These are phyloP conservation scores for Molossus alvarezi DNA, from an alignment of 2,797 vertebrate genomes.

Conservation along the genomic window DNA sequence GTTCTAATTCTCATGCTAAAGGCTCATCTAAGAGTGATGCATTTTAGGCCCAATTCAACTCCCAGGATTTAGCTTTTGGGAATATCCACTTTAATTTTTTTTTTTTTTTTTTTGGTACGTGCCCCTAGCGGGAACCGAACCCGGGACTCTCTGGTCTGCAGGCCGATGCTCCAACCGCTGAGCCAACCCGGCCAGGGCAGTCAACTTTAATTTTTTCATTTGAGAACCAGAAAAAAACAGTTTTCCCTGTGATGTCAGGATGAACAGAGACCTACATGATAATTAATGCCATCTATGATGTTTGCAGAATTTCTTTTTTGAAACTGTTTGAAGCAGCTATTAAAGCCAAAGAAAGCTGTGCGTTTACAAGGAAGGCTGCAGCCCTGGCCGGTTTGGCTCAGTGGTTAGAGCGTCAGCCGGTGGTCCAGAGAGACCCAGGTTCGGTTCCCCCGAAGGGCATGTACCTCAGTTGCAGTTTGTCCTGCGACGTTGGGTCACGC, in stretches of 20 bases:
- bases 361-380: not conserved
- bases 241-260: slow-evolving; percentile 46
- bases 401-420: too few species aligned
- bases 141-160: too few species aligned
- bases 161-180: too few species aligned
- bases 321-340: not conserved
- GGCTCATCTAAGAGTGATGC: not conserved
- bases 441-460: too few species aligned
- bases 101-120: too few species aligned
- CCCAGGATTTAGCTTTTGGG: slow-evolving; percentile 11
- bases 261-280: not conserved
- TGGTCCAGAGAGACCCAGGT: too few species aligned
- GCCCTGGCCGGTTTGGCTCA: not conserved
- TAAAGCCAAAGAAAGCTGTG: slow-evolving; percentile 1
- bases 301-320: slow-evolving; percentile 32
- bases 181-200: too few species aligned
- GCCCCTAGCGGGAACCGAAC: too few species aligned
- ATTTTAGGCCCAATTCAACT: not conserved
- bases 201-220: not conserved
- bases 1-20: not conserved
- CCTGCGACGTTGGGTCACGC: too few species aligned
- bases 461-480: too few species aligned
- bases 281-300: not conserved
- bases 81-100: not conserved
- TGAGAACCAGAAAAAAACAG: not conserved